Evolutionary conservation across 1,140 invertebrate species (phyloP).

Genomic region (Xylocopa sonorina): DNA sequence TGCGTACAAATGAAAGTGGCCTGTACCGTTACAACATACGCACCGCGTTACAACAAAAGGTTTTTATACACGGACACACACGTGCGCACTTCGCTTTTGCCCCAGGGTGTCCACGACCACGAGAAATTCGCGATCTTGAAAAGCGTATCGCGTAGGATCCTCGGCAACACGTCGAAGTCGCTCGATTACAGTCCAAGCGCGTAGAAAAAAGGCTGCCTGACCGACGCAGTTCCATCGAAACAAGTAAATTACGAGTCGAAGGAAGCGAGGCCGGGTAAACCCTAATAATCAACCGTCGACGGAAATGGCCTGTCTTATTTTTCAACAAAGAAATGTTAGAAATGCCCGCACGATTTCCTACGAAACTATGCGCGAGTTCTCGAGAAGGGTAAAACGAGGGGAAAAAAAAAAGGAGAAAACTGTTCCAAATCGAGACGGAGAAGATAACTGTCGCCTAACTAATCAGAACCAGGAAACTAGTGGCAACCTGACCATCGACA

Average conservation of each 20-base stretch:
- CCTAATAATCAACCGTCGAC: not conserved
- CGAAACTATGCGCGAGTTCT: not conserved
- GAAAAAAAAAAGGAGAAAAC: not conserved
- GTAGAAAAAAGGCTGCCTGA: not conserved
- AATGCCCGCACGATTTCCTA: not conserved
- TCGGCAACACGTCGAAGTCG: not conserved
- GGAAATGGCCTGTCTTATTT: not conserved
- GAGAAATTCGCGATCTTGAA: not conserved
- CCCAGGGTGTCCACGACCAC: not conserved
- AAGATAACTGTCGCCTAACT: slow-evolving; percentile 48
- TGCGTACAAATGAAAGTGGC: slow-evolving; percentile 70
- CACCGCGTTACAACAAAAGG: slow-evolving; percentile 55
- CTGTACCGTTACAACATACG: slow-evolving; percentile 65
- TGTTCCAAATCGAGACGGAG: slow-evolving; percentile 18
- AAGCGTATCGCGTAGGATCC: too few species aligned
- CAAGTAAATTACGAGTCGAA: too few species aligned
- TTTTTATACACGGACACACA: slow-evolving; percentile 36
- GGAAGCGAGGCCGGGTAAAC: too few species aligned
- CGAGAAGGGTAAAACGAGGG: not conserved
- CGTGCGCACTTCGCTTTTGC: slow-evolving; percentile 33
- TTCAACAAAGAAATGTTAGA: not conserved
- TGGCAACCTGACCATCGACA: slow-evolving; percentile 62
- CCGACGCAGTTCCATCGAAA: not conserved
- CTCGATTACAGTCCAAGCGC: not conserved
- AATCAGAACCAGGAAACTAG: slow-evolving; percentile 46